Conservation (phyloP, 1,140 invertebrate genomes). For the Phymorhynchus buccinoides region DNA sequence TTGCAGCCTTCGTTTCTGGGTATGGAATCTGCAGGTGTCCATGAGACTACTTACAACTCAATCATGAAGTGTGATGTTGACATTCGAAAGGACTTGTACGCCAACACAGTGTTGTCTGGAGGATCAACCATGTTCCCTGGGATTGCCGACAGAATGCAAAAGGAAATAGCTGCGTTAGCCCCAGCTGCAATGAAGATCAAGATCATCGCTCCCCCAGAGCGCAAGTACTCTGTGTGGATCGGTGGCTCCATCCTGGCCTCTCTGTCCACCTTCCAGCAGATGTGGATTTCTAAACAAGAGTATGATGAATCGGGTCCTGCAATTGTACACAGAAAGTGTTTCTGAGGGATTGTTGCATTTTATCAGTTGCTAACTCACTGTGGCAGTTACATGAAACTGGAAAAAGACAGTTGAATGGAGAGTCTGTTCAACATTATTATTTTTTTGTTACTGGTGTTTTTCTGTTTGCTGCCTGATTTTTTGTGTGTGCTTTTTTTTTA, state of each 20-base stretch:
- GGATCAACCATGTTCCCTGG: slow-evolving; percentile 90
- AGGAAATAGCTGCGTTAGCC: slow-evolving; percentile 73
- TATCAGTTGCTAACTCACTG: background rate
- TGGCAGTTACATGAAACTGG: background rate
- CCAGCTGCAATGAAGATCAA: slow-evolving; percentile 70
- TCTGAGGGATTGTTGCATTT: slow-evolving; percentile 43
- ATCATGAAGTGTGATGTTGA: slow-evolving; percentile 81
- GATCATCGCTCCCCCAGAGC: slow-evolving; percentile 71
- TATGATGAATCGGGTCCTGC: slow-evolving; percentile 91
- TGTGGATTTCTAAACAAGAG: slow-evolving; percentile 80
- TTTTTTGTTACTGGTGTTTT: background rate
- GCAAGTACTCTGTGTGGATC: slow-evolving; percentile 66
- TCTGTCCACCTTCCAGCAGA: slow-evolving; percentile 79
- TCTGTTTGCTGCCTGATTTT: background rate
- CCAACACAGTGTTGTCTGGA: slow-evolving; percentile 90
- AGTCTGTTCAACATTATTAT: background rate
- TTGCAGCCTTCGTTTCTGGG: slow-evolving; percentile 80
- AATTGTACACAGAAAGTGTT: slow-evolving; percentile 83
- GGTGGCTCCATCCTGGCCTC: slow-evolving; percentile 77
- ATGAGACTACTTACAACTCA: slow-evolving; percentile 87
- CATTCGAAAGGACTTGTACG: slow-evolving; percentile 90
- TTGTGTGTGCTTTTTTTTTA: background rate
- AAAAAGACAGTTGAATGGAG: background rate
- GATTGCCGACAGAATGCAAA: slow-evolving; percentile 75
- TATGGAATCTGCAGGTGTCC: slow-evolving; percentile 66